Percentiles rank a stretch among this genome's conserved stretches.
phyloP scores from a whole-genome alignment of 2,113 vertebrate species.

The Pelodiscus sinensis region DNA sequence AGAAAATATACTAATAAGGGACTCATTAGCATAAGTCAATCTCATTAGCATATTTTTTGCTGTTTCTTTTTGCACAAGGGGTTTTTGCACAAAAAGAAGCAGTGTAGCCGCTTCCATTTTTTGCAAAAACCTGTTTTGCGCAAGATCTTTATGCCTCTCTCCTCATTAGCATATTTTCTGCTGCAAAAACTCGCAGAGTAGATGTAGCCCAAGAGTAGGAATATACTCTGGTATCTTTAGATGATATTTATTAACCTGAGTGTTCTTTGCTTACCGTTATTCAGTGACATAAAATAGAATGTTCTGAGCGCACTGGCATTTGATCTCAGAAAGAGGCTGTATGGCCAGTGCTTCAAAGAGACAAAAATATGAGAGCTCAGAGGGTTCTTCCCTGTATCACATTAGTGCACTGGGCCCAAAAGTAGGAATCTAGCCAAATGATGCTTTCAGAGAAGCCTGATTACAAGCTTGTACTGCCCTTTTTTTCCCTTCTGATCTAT shows the following conservation, averaged over 20 bases:
- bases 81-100: too few species aligned
- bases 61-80: too few species aligned
- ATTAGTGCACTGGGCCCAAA: not conserved
- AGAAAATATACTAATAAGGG: too few species aligned
- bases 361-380: not conserved
- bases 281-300: not conserved
- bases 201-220: not conserved
- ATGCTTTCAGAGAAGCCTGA: not conserved
- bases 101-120: too few species aligned
- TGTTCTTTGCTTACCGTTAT: not conserved
- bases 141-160: too few species aligned
- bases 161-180: too few species aligned
- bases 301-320: not conserved
- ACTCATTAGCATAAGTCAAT: too few species aligned
- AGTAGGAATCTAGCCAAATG: not conserved
- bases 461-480: not conserved
- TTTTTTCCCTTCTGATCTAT: accelerated
- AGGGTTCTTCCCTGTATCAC: not conserved
- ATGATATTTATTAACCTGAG: not conserved
- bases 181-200: too few species aligned
- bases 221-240: not conserved
- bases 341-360: not conserved
- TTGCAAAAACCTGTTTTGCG: too few species aligned
- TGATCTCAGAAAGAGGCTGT: not conserved
- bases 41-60: too few species aligned